phyloP scores from a whole-genome alignment of 2,888 invertebrate genomes.

The Acanthosepion esculentum region DNA sequence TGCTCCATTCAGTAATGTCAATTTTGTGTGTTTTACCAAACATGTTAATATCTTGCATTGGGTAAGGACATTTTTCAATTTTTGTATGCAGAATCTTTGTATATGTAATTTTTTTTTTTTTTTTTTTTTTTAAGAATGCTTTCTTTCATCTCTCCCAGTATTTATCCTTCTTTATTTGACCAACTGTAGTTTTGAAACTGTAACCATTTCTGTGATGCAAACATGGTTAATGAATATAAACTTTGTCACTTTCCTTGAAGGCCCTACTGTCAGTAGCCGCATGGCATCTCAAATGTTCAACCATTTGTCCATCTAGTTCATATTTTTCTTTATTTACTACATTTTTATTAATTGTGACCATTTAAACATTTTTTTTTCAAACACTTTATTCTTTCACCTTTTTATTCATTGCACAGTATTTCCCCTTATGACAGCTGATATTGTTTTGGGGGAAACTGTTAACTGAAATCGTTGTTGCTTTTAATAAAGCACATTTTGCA shows the following conservation, averaged over 20 bases:
- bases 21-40: background rate
- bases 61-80: constrained; percentile 12
- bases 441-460: constrained; percentile 2
- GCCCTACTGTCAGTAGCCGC: background rate
- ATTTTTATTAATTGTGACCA: constrained; percentile 15
- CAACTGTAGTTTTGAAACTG: background rate
- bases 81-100: constrained; percentile 23
- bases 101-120: background rate
- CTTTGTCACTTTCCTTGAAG: constrained; percentile 12
- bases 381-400: background rate
- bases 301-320: background rate
- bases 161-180: background rate
- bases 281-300: background rate
- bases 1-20: background rate
- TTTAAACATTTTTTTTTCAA: background rate
- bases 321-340: background rate
- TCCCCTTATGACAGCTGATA: constrained; percentile 16
- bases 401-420: constrained; percentile 23
- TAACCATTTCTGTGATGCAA: background rate
- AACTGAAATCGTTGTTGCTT: background rate
- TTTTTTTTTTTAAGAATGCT: background rate
- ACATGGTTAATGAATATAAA: constrained; percentile 1
- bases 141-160: background rate
- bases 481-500: constrained; percentile 8
- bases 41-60: background rate